Percentiles rank a stretch among this genome's conserved stretches.
These are phyloP conservation scores for Caerostris extrusa DNA, from an alignment of 1,140 invertebrate genomes.

Conservation along the genomic window DNA sequence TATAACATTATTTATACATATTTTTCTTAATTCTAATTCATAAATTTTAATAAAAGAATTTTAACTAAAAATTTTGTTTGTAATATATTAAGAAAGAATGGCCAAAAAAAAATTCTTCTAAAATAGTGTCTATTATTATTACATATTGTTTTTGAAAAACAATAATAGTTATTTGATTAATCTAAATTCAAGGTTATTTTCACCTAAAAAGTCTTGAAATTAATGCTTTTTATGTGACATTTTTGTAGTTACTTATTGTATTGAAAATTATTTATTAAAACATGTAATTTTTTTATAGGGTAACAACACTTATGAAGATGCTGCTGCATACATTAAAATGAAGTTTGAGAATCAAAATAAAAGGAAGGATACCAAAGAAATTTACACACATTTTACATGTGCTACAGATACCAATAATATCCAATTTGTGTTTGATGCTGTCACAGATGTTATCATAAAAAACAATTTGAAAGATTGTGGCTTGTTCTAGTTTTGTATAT, in stretches of 20 bases:
- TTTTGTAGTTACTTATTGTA: too few relatives aligned
- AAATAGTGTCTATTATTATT: too few relatives aligned
- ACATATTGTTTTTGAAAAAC: too few relatives aligned
- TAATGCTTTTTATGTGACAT: not conserved
- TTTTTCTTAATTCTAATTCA: too few relatives aligned
- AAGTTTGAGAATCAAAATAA: slow-evolving; percentile 95
- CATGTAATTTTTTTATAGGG: slow-evolving; percentile 83
- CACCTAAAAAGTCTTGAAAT: not conserved
- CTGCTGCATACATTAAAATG: slow-evolving; percentile 92
- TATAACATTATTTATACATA: too few relatives aligned
- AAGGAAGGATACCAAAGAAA: slow-evolving; percentile 91
- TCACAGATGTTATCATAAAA: slow-evolving; percentile 96
- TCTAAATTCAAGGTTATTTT: too few relatives aligned
- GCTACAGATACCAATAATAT: slow-evolving; percentile 96
- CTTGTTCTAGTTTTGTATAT: slow-evolving; percentile 84
- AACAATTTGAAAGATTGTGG: slow-evolving; percentile 96
- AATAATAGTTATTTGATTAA: too few relatives aligned
- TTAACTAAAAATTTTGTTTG: too few relatives aligned
- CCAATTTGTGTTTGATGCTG: slow-evolving; percentile 94
- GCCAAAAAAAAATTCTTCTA: too few relatives aligned
- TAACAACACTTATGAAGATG: slow-evolving; percentile 92
- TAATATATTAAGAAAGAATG: too few relatives aligned
- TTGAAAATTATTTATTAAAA: too few relatives aligned
- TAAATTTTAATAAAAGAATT: too few relatives aligned
- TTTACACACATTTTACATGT: slow-evolving; percentile 95